Evolutionary conservation across 2,888 invertebrate genomes (phyloP).

Genomic region (Malthinus seriepunctatus): DNA sequence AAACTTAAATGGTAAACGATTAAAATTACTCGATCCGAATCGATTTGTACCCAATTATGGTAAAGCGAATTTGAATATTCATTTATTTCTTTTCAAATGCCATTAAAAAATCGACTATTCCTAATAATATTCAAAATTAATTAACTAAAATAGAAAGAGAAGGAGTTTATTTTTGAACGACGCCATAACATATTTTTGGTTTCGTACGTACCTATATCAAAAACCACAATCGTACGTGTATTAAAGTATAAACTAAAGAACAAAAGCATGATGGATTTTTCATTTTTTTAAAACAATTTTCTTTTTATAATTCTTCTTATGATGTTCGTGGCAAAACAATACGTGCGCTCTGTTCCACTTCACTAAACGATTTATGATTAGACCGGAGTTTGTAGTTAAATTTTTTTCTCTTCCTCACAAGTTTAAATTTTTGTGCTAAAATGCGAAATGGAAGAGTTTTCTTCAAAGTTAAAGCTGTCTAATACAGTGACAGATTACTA

Average conservation of each 20-base stretch:
- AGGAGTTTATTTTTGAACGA: too few relatives aligned
- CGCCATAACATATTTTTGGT: too few relatives aligned
- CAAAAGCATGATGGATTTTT: slow-evolving; percentile 40
- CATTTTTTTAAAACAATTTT: slow-evolving; percentile 17
- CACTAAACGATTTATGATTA: slow-evolving; percentile 46
- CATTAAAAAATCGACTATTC: too few relatives aligned
- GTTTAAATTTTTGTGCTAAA: not conserved
- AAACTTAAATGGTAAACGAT: too few relatives aligned
- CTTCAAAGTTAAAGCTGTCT: slow-evolving; percentile 20
- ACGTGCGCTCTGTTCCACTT: slow-evolving; percentile 44
- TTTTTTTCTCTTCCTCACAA: not conserved
- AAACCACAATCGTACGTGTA: slow-evolving; percentile 48
- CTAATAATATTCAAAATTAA: too few relatives aligned
- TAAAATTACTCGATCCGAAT: too few relatives aligned
- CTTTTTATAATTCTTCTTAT: slow-evolving; percentile 32
- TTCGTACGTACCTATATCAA: slow-evolving; percentile 9
- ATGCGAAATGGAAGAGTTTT: slow-evolving; percentile 4
- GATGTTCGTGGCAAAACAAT: slow-evolving; percentile 38
- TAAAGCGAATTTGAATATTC: too few relatives aligned
- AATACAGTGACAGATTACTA: slow-evolving; percentile 18
- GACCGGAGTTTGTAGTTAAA: slow-evolving; percentile 10
- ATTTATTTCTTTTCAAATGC: too few relatives aligned
- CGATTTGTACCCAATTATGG: too few relatives aligned
- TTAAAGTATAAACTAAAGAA: slow-evolving; percentile 44
- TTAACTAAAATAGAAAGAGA: too few relatives aligned